Base-by-base conservation (phyloP, 2,797 vertebrate genomes). In the Sparidentex hasta region DNA sequence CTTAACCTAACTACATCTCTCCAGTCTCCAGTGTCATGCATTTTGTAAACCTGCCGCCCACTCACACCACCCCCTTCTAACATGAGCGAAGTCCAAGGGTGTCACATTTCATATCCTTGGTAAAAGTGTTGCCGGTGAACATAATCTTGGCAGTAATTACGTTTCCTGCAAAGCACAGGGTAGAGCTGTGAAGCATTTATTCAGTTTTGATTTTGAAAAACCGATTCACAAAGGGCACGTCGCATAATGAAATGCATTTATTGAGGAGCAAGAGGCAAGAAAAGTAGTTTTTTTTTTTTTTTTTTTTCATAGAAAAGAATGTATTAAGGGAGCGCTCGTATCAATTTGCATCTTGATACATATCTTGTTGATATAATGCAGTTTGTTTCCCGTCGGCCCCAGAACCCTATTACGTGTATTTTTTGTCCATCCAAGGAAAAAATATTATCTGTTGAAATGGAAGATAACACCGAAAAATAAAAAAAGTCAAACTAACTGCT, bases 331-430 rank as follows among this genome's bases (percentile, higher is more conserved):
- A 56, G 1, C 21, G 16, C 23, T 44, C 54, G 41, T 41, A 25
- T 56, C 7, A 57, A 9, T 74, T 65, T 78, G 18, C 11, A 43
- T 21, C 17, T 72, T 58, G 16, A 62, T 71, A 11, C 20, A 17
- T 16, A 50, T 44, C 14, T 12, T 14, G 41, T 16, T 64, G 13
- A 20, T 46, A 13, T 41, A 64, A 55, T 58, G 14, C 13, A 21
- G 7, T 25, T 27, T n/a, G 11, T 74, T 55, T 50, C 13, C n/a
- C 6, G 7, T 33, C 11, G 13, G 14, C 47, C 48, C 7, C 48
- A 20, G 13, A 63, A 54, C 11, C 21, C 7, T 20, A 16, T 61
- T 3, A 38, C 17, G 21, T 65, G 4, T 3, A 4, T n/a, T 25
- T 47, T 46, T 5, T 41, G 2, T 44, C 13, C 23, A 2, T 57